Evolutionary conservation across 2,888 invertebrate species (phyloP).

Genomic region (Gymnosoma rotundatum): DNA sequence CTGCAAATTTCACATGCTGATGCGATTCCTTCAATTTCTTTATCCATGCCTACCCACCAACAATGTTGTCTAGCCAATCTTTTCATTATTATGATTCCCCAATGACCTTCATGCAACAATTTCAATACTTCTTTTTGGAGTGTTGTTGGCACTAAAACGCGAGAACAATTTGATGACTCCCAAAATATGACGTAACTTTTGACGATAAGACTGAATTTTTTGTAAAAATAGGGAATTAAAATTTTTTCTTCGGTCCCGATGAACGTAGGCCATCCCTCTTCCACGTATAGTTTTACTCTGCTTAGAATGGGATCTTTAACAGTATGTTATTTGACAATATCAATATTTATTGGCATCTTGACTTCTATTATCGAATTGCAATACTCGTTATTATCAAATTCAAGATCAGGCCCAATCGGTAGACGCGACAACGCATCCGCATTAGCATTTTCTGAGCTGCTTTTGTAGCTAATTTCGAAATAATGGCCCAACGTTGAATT

Average conservation of each 20-base stretch:
- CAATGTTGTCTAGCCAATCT: constrained; percentile 24
- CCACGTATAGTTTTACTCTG: too few relatives aligned
- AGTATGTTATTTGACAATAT: too few relatives aligned
- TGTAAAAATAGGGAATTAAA: too few relatives aligned
- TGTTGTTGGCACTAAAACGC: constrained; percentile 14
- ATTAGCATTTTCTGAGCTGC: constrained; percentile 11
- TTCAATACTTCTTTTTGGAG: constrained; percentile 2
- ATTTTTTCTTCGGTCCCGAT: not conserved
- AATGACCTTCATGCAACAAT: constrained; percentile 6
- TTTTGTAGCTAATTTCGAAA: constrained; percentile 29
- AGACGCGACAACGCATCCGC: constrained; percentile 27
- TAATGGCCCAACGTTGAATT: constrained; percentile 47
- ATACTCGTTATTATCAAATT: too few relatives aligned
- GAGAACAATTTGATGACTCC: constrained; percentile 24
- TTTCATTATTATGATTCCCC: constrained; percentile 23
- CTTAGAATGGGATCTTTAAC: too few relatives aligned
- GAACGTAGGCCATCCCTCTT: too few relatives aligned
- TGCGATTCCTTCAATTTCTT: too few relatives aligned
- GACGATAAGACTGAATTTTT: too few relatives aligned
- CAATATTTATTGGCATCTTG: too few relatives aligned
- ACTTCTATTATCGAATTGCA: too few relatives aligned
- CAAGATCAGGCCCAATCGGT: too few relatives aligned
- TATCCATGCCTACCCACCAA: constrained; percentile 22
- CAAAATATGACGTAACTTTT: too few relatives aligned
- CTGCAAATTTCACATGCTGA: constrained; percentile 10